Base-by-base conservation (phyloP, 1,140 invertebrate genomes). In the Diprion similis region DNA sequence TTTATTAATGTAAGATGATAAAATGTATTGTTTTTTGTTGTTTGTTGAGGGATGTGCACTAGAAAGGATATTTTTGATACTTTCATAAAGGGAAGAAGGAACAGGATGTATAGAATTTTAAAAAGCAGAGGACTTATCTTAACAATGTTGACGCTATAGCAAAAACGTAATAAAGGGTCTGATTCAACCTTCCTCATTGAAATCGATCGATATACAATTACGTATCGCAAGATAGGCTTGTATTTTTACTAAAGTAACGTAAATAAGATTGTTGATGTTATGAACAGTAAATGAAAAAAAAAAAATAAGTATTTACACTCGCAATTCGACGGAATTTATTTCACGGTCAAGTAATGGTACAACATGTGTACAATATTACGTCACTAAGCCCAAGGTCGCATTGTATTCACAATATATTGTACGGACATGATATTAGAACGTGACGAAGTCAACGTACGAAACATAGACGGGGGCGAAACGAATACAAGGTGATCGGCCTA, bases 1-100 rank as follows among this genome's bases (percentile, higher is more conserved):
- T n/a, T 86, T 80, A 83, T 73, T 81, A 79, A 74, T 37, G 24
- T 76, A 74, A 83, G 73, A 81, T 71, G 10, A 45, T 19, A 71
- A 71, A 37, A 81, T 84, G 74, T 82, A 82, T 80, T 76, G 78
- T 84, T 86, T 84, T 37, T 84, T 81, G 82, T 87, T 86, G 80
- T 85, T 77, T 83, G 85, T 85, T 86, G 83, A 81, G 79, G 80
- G 79, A 83, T 79, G 82, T 84, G 82, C 81, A 85, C 80, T 86
- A 86, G 84, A 88, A 86, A 86, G 86, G 85, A 89, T 89, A 89
- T 89, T 89, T 89, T 89, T 89, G 87, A 89, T 89, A 89, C 88
- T 89, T 89, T 89, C 88, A 89, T 89, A 89, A 88, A 85, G 79
- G 78, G 79, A 78, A 77, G 81, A 81, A 79, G 79, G 75, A 80